Base-by-base conservation (phyloP, 2,888 invertebrate species). In the Pogonocherus hispidulus region DNA sequence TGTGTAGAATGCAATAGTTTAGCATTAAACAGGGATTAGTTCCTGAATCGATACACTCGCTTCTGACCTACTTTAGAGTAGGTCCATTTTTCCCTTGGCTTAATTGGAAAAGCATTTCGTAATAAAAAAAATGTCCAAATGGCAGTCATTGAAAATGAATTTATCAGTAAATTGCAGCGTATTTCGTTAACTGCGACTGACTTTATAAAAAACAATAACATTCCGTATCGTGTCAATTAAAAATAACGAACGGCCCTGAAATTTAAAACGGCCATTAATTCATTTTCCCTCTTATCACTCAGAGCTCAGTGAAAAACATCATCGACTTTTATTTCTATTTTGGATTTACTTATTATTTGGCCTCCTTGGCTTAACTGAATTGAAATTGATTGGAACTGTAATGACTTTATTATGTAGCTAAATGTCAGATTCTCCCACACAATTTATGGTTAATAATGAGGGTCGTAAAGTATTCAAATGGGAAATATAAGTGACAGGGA, bases 371-470 rank as follows among this genome's bases (percentile, higher is more conserved):
- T n/a, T n/a, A n/a, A n/a, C n/a, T n/a, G n/a, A n/a, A n/a, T 51
- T 23, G 23, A 51, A 51, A 14, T n/a, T 51, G 22, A 49, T 49
- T 49, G 11, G 11, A 49, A 49, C 22, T 49, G n/a, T 49, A 49
- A 49, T 23, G 23, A 51, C 9, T 20, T 22, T 14, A 51, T 51
- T 51, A 51, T 22, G 5, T 51, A 5, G 23, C 14, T n/a, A 14
- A 22, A 3, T 35, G 32, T 54, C 54, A 35, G n/a, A 35, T 3
- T 54, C 18, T 54, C 32, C 18, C 18, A 37, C 41, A 37, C 14
- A 66, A 67, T 70, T 70, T 72, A 72, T 47, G 66, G 55, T 54
- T 51, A 63, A 60, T 60, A 70, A 69, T 60, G 66, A 64, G 22
- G 19, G 62, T 46, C 64, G 52, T 67, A 67, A 66, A 68, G 68